Evolutionary conservation across 2,113 vertebrate species (phyloP).

Genomic region (Dunckerocampus dactyliophorus): DNA sequence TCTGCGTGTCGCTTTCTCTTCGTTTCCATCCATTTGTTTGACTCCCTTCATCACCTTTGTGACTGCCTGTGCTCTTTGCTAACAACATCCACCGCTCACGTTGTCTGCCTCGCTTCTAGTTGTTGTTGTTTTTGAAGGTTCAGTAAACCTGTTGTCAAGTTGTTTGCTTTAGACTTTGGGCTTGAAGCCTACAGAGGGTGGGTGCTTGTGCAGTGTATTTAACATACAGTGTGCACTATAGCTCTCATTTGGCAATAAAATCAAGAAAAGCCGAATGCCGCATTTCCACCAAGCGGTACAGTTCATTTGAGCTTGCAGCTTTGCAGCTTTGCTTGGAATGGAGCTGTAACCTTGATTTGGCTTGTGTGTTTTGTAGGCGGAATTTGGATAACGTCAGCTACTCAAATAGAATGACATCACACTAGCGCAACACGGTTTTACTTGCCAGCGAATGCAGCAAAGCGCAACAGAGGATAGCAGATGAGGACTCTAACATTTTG

Average conservation of each 20-base stretch:
- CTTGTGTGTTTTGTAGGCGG: background rate
- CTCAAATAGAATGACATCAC: background rate
- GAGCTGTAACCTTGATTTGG: background rate
- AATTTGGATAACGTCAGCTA: background rate
- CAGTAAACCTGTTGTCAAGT: constrained; percentile 40
- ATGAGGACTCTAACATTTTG: background rate
- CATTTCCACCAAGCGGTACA: background rate
- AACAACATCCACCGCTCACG: constrained; percentile 61
- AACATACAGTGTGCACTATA: constrained; percentile 14
- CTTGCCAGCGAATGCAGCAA: background rate
- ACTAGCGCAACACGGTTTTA: background rate
- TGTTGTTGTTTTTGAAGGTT: constrained; percentile 63
- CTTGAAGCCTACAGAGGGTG: constrained; percentile 17
- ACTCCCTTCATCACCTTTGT: constrained; percentile 70
- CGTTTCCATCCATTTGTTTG: constrained; percentile 48
- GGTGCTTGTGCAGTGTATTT: constrained; percentile 16
- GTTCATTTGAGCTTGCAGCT: background rate
- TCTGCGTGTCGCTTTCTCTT: constrained; percentile 42
- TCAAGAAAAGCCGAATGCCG: constrained; percentile 1
- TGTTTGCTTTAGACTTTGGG: constrained; percentile 37
- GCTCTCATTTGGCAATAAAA: constrained; percentile 7
- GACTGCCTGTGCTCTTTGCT: constrained; percentile 71
- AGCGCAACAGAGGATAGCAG: background rate
- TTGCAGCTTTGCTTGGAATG: background rate
- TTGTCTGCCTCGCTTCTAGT: constrained; percentile 56